Evolutionary conservation across 64 coral and sea anemone genomes (phyloP), one percentile per base, ranked within the genome.

Genomic region (Exaiptasia diaphana): DNA sequence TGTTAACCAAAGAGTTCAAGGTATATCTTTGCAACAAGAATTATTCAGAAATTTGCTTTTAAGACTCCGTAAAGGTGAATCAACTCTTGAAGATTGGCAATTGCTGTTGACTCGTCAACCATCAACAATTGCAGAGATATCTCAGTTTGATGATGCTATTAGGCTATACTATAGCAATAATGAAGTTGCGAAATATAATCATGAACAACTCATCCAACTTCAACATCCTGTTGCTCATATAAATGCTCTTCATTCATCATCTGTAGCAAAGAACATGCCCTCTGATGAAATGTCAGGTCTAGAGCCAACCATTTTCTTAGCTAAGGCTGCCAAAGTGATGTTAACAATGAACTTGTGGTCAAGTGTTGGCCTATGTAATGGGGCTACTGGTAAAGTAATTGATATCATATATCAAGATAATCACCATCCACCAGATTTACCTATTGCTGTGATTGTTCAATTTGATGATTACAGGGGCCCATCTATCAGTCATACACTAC

Each of bases 161-260:
- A 88, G 74, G 44, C 41, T 88, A 71, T 79, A 43, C 63, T 79
- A 60, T 62, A 60, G 50, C 29, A 79, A 77, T 79, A 41, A 79
- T 28, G 75, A 79, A 36, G 75, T 62, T 38, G 52, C 75, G 0
- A 38, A 53, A 21, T 79, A 79, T 20, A 79, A 79, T 37, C 22
- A 59, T 60, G n/a, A 59, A 5, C 23, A 79, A 41, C 25, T 79
- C 34, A 5, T 21, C 24, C 21, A 59, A 38, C 56, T 79, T 59
- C 30, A 60, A 55, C 50, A 79, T 30, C 54, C 54, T 36, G 25
- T 59, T 21, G 75, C 75, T 40, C 34, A 25, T 52, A 79, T 79
- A 36, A 11, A 59, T 21, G 75, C 54, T 22, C 22, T 20, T 60
- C 75, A 79, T 79, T 79, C 52, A 13, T 79, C 75, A 33, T 3